Evolutionary conservation across 2,888 invertebrate genomes (phyloP), one percentile per base, ranked within the genome.

Genomic region (Gerris lacustris): DNA sequence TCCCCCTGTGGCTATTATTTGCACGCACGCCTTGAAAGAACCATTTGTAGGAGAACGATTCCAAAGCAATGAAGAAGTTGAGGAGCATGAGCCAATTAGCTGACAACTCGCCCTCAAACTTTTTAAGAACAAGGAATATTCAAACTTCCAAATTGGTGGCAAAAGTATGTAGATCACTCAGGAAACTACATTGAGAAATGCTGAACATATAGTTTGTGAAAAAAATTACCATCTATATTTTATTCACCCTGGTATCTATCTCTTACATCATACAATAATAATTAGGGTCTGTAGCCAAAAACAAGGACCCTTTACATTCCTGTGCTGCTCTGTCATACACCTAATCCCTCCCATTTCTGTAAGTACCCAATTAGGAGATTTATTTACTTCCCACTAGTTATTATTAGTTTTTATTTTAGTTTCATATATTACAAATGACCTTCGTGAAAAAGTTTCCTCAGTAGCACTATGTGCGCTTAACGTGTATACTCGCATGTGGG

Each of bases 31-130:
- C 62, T 44, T 69, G 63, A 69, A 69, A 45, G 63, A 69, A 69
- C 63, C 6, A 6, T 44, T 69, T 7, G 63, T 9, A 18, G 63
- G 69, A 17, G 69, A 76, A 45, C 70, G 70, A 67, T 77, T 76
- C 69, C 70, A 72, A 18, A 68, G 70, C 70, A 67, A 75, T 67
- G 72, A 69, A 44, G 63, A 44, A 0, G 73, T 73, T 45, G 73
- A 75, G 64, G 68, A 45, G 63, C 73, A 73, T 67, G 75, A 73
- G 70, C 70, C 72, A 72, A 75, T 68, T 75, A 72, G 73, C 70
- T 72, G 15, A 17, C 55, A 55, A 69, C 73, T 67, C 73, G 70
- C 44, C 70, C 67, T 9, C 15, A 45, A 69, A 71, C 73, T 64
- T 74, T 74, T 67, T 70, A 71, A 66, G 68, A 72, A 11, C 68